These are phyloP conservation scores for Neuroterus valhalla DNA, from an alignment of 1,140 invertebrate genomes.

Conservation along the genomic window DNA sequence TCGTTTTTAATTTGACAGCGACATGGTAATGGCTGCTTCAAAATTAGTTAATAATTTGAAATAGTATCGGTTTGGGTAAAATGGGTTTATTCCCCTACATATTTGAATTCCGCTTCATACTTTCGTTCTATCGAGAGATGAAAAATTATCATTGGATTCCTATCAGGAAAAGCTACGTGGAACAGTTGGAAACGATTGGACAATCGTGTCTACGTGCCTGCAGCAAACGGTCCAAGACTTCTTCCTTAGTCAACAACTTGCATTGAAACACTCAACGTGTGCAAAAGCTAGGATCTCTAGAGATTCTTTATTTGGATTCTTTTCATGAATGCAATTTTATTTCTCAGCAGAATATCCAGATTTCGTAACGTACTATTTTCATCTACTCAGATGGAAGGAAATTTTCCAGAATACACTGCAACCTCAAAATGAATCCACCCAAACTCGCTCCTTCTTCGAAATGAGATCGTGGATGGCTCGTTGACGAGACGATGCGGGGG, in stretches of 20 bases:
- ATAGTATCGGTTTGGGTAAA: background rate
- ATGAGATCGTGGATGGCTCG: too few relatives aligned
- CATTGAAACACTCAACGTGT: too few relatives aligned
- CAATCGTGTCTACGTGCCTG: slow-evolving; percentile 35
- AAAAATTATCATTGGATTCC: slow-evolving; percentile 59
- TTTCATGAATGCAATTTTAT: too few relatives aligned
- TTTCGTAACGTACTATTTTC: too few relatives aligned
- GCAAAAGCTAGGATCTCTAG: too few relatives aligned
- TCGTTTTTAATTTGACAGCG: background rate
- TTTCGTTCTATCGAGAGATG: slow-evolving; percentile 49
- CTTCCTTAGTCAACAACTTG: background rate
- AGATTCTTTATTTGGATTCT: too few relatives aligned
- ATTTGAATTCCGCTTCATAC: background rate
- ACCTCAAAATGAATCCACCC: too few relatives aligned
- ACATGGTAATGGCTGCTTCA: background rate
- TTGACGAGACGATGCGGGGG: too few relatives aligned
- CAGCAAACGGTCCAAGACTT: background rate
- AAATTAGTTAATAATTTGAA: background rate
- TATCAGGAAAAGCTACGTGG: slow-evolving; percentile 51
- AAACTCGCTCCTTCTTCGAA: too few relatives aligned
- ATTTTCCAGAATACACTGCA: too few relatives aligned
- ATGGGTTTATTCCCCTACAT: background rate
- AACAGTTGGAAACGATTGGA: slow-evolving; percentile 32
- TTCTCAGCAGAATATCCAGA: too few relatives aligned
- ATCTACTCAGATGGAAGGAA: too few relatives aligned